Evolutionary conservation across 2,797 vertebrate species (phyloP), one percentile per base, ranked within the genome.

Genomic region (Enteromius radiatus): DNA sequence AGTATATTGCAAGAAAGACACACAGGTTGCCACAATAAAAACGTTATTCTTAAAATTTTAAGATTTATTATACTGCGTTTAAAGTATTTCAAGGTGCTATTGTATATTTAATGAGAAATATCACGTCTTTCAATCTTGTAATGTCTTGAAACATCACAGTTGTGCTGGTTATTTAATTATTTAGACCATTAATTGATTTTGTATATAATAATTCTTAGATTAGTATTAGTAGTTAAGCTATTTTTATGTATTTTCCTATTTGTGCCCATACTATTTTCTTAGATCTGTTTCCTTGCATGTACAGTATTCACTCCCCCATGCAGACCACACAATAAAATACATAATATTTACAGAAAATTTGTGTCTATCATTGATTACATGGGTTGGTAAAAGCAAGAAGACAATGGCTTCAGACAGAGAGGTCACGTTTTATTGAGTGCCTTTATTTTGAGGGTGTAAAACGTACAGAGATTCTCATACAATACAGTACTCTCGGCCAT

Each of bases 51-150:
- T 45, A 28, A 49, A 1, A 45, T 71, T 71, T 23, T 5, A 61
- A 59, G 5, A 9, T 56, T 56, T 23, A 41, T 26, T 75, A 12
- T 75, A 33, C 21, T 54, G 19, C 11, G 1, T 36, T 65, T 75
- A 26, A 59, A 76, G 45, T 63, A 38, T 76, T 71, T 49, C 9
- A 74, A 38, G 77, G 78, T 76, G 83, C 83, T 84, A 69, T 33
- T 75, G 45, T 74, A 80, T 49, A 61, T 76, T 68, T 21, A 28
- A 38, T 21, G 23, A 67, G 43, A 74, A 68, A 80, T 84, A 80
- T 84, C 78, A 69, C 10, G 21, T 63, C 43, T 83, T 78, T 77
- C 28, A 77, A 47, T 43, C 28, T 41, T 49, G n/a, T 36, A 61
- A 49, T 65, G 59, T 36, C 45, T 36, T 75, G 19, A 76, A 75